Evolutionary conservation across 2,888 invertebrate genomes (phyloP).

Genomic region (Nematopogon swammerdamellus): DNA sequence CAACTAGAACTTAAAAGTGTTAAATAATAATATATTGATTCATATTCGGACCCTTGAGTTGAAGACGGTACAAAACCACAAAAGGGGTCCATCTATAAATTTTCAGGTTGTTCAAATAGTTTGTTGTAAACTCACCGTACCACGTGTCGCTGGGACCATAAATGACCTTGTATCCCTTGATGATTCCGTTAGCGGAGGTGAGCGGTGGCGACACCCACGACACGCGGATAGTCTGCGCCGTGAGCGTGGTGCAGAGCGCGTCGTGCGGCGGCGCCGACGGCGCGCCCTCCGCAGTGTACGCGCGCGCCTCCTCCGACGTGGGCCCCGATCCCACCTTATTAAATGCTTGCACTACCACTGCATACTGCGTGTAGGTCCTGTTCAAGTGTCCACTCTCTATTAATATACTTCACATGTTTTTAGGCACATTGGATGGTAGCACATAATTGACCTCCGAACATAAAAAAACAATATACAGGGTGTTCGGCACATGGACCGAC

Average conservation of each 20-base stretch:
- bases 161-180: constrained; percentile 93
- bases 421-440: no score
- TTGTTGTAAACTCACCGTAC: constrained; percentile 71
- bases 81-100: no score
- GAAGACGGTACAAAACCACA: no score
- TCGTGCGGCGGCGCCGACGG: constrained; percentile 91
- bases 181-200: constrained; percentile 89
- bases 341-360: constrained; percentile 93
- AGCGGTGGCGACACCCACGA: constrained; percentile 94
- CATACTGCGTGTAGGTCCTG: constrained; percentile 91
- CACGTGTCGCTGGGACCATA: constrained; percentile 89
- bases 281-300: constrained; percentile 92
- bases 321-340: constrained; percentile 94
- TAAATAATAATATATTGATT: no score
- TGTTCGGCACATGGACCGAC: no score
- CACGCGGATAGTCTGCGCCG: constrained; percentile 91
- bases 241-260: constrained; percentile 87
- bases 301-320: constrained; percentile 81
- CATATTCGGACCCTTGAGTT: no score
- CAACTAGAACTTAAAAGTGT: no score
- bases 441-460: no score
- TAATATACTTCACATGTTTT: no score
- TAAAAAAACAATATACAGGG: no score
- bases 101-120: no score
- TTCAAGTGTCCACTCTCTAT: no score